Evolutionary conservation across 53 echinoderm and acorn worm species (phyloP), one percentile per base, ranked within the genome.

Genomic region (Echinarachnius parma): DNA sequence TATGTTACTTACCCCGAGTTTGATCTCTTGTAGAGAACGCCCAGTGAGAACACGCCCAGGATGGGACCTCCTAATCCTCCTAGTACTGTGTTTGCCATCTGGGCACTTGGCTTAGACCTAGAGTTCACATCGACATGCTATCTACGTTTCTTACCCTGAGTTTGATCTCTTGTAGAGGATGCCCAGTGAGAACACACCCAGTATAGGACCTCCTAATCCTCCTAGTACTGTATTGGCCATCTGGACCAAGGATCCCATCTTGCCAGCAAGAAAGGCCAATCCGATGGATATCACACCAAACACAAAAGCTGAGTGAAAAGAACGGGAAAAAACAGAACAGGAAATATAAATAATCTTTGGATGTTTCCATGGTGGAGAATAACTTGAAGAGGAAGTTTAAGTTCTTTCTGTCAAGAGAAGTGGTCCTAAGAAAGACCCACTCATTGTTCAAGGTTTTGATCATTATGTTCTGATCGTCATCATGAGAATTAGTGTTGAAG

Each of bases 161-260:
- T 96, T 96, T 25, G 85, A 87, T 60, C 96, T 79, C 47, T 74
- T 78, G 46, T 85, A 96, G 23, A 96, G 74, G 26, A 96, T 60
- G n/a, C 96, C 96, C 19, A 96, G 77, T 45, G 91, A 75, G 72
- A 96, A 96, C 26, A 96, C 81, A 4, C 96, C 96, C 19, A 96
- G 84, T 14, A 96, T 55, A 0, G 96, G 96, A 27, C 96, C 96
- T 44, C 96, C 96, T 28, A 85, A 67, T 11, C 77, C 76, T 21
- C 96, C 96, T 46, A 96, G 57, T 24, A 96, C 83, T 23, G 91
- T 87, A 55, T 91, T 96, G 26, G 87, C 96, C 80, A 84, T 96
- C 69, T 87, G 83, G 44, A 96, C 57, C 31, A 96, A 77, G 16
- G 84, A 61, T 14, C 91, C 96, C 62, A 96, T 77, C 35, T 87